Conservation (phyloP, 2,113 vertebrate genomes). For the Reinhardtius hippoglossoides region DNA sequence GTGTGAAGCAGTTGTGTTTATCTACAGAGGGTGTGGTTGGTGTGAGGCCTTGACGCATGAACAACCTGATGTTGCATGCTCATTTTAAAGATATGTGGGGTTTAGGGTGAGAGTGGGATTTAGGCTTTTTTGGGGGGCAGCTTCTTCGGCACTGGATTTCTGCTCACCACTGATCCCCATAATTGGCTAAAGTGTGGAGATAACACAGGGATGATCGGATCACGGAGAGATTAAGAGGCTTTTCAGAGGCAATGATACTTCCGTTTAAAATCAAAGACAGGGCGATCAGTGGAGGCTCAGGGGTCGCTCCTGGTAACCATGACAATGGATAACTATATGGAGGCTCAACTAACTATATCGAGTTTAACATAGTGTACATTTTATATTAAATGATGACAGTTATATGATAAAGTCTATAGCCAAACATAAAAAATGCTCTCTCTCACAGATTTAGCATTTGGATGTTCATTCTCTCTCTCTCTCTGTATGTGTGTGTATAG, state of each 20-base stretch:
- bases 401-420: no score
- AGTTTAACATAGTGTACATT: neutral
- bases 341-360: neutral
- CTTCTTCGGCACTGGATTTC: constrained; percentile 50
- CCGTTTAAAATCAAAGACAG: constrained; percentile 71
- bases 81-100: neutral
- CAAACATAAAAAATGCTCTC: no score
- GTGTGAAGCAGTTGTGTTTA: neutral
- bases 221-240: constrained; percentile 73
- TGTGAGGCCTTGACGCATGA: neutral
- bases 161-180: constrained; percentile 60
- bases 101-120: neutral
- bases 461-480: neutral
- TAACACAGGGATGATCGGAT: constrained; percentile 82
- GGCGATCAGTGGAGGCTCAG: constrained; percentile 55
- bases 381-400: neutral
- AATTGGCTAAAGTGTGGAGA: constrained; percentile 73
- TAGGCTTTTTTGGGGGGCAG: constrained; percentile 1
- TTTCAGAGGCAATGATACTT: constrained; percentile 72
- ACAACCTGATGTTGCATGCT: neutral
- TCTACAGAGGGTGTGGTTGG: neutral
- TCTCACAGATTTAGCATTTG: no score
- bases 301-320: constrained; percentile 35
- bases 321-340: constrained; percentile 11
- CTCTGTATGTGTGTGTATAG: neutral